Evolutionary conservation across 2,888 invertebrate species (phyloP).

Genomic region (Malacosoma neustria): DNA sequence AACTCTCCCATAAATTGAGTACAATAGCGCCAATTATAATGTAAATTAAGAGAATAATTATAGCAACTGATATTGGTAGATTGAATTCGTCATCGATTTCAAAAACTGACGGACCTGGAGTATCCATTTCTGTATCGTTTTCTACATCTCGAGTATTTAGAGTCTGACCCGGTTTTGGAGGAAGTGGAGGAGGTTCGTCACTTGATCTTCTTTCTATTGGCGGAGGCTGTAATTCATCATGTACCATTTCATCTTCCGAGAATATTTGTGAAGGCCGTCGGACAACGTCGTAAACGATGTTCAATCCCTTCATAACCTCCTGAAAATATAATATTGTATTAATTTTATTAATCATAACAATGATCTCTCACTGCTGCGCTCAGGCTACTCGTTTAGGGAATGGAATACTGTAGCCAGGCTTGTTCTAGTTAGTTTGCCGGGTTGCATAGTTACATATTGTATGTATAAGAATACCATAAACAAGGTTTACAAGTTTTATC

Average conservation of each 20-base stretch:
- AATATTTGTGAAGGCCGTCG: constrained; percentile 81
- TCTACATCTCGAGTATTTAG: constrained; percentile 32
- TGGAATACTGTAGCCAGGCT: too few species aligned
- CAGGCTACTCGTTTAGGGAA: too few species aligned
- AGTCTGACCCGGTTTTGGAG: constrained; percentile 51
- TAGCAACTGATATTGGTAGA: constrained; percentile 92
- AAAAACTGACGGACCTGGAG: constrained; percentile 85
- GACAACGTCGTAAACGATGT: constrained; percentile 86
- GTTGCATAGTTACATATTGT: too few species aligned
- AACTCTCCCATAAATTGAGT: constrained; percentile 85
- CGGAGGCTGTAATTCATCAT: constrained; percentile 29
- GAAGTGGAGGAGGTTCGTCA: constrained; percentile 58
- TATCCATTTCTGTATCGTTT: constrained; percentile 77
- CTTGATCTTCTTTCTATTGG: constrained; percentile 39
- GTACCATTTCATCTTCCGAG: constrained; percentile 65
- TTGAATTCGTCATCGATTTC: constrained; percentile 96
- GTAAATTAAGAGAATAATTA: constrained; percentile 87
- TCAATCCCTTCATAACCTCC: constrained; percentile 90
- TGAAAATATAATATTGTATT: constrained; percentile 39
- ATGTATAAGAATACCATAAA: too few species aligned
- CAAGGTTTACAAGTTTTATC: too few species aligned
- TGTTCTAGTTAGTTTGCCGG: too few species aligned
- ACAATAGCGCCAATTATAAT: constrained; percentile 90
- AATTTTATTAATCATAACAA: constrained; percentile 17
- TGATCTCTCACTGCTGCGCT: too few species aligned